Base-by-base conservation (phyloP, 92 coral and sea anemone species). In the Ricordea florida region DNA sequence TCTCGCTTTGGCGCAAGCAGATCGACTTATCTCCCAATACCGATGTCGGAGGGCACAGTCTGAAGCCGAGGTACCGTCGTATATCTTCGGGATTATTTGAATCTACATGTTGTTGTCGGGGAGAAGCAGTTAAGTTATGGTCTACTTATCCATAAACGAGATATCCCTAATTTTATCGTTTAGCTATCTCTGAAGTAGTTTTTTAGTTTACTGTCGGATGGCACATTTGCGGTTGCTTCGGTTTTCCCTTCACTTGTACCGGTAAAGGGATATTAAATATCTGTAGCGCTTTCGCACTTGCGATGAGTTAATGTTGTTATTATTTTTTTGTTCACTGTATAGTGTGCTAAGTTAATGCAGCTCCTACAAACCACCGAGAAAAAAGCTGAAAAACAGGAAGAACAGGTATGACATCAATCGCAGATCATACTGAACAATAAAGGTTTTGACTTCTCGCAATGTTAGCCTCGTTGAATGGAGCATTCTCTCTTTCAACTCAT, bases 1-100 rank as follows among this genome's bases (percentile, higher is more conserved):
- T 4, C 89, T 94, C 59, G 98, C 98, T 4, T 86, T 94, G 18
- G 86, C 89, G 10, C 98, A 94, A 65, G 97, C 98, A 2, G 98
- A 94, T 61, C 98, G 98, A 18, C 85, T 94, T 52, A 91, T 94
- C 45, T 91, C 98, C 3, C 94, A 94, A 45, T 92, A 94, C 85
- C 80, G 98, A 17, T 94, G 98, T 69, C 89, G 98, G 17, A 78
- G 98, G 51, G 98, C 97, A 0, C 98, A 94, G 47, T 91, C 98
- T 11, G 98, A 94, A 64, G 97, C 94, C 5, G 98, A 94, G 97
- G 98, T 93, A 45, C 18, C 80, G 23, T 11, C 18, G 40, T 25
- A 24, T 28, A n/a, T 13, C 28, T 21, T 26, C 59, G 37, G 41
- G 2, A 34, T 61, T 16, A 21, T 3, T 48, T 26, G 48, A 13